phyloP scores from a whole-genome alignment of 2,888 invertebrate species.

The Prosapia bicincta region DNA sequence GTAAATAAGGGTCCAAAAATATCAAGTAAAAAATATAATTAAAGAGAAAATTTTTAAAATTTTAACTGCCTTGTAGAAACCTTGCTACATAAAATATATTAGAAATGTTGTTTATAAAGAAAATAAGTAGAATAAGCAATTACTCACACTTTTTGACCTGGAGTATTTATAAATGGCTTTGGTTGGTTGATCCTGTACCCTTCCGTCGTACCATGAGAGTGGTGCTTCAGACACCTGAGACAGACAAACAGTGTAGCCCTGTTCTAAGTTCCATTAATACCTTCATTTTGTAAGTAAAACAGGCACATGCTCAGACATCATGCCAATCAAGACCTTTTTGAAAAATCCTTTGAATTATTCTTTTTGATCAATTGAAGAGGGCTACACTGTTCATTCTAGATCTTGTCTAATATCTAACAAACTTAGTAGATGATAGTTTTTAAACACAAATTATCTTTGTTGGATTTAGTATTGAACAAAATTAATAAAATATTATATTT shows the following conservation, averaged over 20 bases:
- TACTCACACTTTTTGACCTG: conserved; percentile 39
- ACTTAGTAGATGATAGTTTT: background rate
- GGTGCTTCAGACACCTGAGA: conserved; percentile 35
- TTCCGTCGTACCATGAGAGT: conserved; percentile 33
- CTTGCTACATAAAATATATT: no score
- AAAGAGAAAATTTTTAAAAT: no score
- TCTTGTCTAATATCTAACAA: background rate
- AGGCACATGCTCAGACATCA: background rate
- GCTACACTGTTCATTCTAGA: background rate
- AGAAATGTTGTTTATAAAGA: no score
- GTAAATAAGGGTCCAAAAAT: no score
- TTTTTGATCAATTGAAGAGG: background rate
- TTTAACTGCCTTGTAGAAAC: no score
- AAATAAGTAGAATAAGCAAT: no score
- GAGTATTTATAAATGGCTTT: conserved; percentile 35
- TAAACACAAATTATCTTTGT: background rate
- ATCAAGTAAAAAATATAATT: no score
- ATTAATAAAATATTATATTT: no score
- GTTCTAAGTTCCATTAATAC: conserved; percentile 10
- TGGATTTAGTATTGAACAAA: no score
- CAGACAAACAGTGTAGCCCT: conserved; percentile 26
- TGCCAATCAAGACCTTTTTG: background rate
- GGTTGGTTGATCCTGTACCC: conserved; percentile 9
- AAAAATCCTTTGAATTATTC: background rate
- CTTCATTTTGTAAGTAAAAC: background rate